A percentile compares a stretch with the other conserved stretches of the same genome.
phyloP scores from a whole-genome alignment of 2,888 invertebrate species.

The Hermaeophaga mercurialis region DNA sequence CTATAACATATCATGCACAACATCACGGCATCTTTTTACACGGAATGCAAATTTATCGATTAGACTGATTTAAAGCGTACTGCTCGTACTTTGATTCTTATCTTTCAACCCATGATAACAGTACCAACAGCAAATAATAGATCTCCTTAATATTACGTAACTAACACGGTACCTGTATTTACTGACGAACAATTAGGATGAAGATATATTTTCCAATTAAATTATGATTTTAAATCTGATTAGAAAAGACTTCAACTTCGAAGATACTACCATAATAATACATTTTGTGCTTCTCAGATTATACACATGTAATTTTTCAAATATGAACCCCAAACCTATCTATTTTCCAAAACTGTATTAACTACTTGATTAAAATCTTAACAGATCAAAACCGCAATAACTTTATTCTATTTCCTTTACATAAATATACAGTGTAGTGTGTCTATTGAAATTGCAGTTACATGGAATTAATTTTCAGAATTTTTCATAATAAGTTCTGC shows the following conservation, averaged over 20 bases:
- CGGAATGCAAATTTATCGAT: constrained; percentile 25
- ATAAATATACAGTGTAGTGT: too few species aligned
- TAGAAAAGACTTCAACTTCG: constrained; percentile 2
- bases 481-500: too few species aligned
- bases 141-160: constrained; percentile 11
- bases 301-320: constrained; percentile 16
- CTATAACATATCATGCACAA: constrained; percentile 9
- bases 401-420: too few species aligned
- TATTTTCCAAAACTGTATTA: constrained; percentile 2
- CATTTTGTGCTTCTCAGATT: constrained; percentile 4
- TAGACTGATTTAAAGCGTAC: constrained; percentile 19
- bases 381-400: too few species aligned
- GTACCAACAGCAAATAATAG: constrained; percentile 19
- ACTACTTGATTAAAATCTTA: not conserved
- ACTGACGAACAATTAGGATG: constrained; percentile 15
- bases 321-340: not conserved
- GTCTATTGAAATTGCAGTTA: too few species aligned
- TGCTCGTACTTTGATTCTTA: constrained; percentile 19
- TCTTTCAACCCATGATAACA: constrained; percentile 11
- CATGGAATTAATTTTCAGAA: too few species aligned
- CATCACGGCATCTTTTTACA: not conserved
- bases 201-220: constrained; percentile 14
- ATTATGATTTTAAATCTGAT: constrained; percentile 4
- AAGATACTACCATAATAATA: constrained; percentile 7
- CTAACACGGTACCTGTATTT: constrained; percentile 13